Percentiles rank a stretch among this genome's conserved stretches.
These are phyloP conservation scores for Gorsachius magnificus DNA, from an alignment of 2,797 vertebrate genomes.

Conservation along the genomic window DNA sequence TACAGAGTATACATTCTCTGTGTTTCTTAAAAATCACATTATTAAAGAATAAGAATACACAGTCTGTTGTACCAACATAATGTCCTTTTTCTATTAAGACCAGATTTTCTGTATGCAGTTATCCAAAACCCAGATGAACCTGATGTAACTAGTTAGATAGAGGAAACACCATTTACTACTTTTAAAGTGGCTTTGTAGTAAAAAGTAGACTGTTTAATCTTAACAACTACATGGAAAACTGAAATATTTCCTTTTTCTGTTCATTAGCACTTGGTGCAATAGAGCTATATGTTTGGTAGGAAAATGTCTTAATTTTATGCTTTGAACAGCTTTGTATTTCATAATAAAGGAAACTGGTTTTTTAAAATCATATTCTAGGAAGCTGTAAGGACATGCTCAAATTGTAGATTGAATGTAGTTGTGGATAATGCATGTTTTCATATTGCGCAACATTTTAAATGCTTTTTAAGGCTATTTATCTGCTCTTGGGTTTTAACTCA, in stretches of 20 bases:
- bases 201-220: conserved; percentile 6
- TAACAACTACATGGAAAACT: neutral
- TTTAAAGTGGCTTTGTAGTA: neutral
- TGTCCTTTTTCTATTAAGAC: neutral
- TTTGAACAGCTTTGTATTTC: neutral
- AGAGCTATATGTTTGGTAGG: neutral
- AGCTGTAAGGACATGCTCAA: neutral
- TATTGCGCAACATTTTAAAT: neutral
- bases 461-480: neutral
- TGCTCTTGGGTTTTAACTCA: neutral
- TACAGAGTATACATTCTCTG: neutral
- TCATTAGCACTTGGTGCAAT: neutral
- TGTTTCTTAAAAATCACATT: neutral
- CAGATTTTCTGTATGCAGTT: conserved; percentile 16
- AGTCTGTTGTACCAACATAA: neutral
- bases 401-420: neutral
- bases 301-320: neutral
- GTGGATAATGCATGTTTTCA: neutral
- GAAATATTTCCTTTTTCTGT: neutral
- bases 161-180: conserved; percentile 28
- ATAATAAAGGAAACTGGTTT: neutral
- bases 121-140: neutral
- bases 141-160: neutral
- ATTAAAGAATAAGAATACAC: neutral
- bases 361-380: neutral